Base-by-base conservation (phyloP, 53 echinoderm and acorn worm genomes). In the Stichopus horrens region DNA sequence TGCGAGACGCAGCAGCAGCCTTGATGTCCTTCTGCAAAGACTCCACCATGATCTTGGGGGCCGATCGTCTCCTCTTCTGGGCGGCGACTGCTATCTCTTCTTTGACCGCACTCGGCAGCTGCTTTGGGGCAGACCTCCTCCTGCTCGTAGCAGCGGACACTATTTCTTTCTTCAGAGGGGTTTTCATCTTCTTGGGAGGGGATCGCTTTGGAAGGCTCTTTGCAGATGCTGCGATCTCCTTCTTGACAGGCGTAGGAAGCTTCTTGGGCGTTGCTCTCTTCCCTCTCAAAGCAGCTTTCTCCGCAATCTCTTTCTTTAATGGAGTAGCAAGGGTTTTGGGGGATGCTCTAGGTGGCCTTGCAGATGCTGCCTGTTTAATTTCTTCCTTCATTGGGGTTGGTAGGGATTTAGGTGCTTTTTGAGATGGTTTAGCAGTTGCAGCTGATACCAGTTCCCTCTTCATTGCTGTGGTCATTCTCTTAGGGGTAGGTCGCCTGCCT, bases 141-240 rank as follows among this genome's bases (percentile, higher is more conserved):
- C 89, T 92, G 20, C 76, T 18, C 2, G 54, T 77, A 73, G 86
- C 88, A 20, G 89, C 93, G 77, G 86, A 75, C 52, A 90, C 57
- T 74, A 95, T 95, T 58, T 93, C 92, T 63, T 86, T 52, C 90
- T 93, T 95, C 79, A 95, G 74, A 20, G 92, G 89, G 9, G 95
- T 88, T 0, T 86, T 71, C 53, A 95, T 92, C 83, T 95, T 93
- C 90, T 94, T 92, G 23, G 86, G 86, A 37, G 89, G 83, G 2
- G 88, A 63, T 21, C 52, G 57, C 21, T 51, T 85, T 66, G 71
- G 85, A 8, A 20, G 20, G 67, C 63, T 51, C 14, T 20, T 53
- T 63, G 63, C 85, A 1, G 86, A 86, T 6, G 88, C 84, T 5
- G 86, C 86, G 10, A 93, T 93, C 74, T 90, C 93, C 9, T 76